Base-by-base conservation (phyloP, 2,888 invertebrate genomes). In the Troides oblongomaculatus region DNA sequence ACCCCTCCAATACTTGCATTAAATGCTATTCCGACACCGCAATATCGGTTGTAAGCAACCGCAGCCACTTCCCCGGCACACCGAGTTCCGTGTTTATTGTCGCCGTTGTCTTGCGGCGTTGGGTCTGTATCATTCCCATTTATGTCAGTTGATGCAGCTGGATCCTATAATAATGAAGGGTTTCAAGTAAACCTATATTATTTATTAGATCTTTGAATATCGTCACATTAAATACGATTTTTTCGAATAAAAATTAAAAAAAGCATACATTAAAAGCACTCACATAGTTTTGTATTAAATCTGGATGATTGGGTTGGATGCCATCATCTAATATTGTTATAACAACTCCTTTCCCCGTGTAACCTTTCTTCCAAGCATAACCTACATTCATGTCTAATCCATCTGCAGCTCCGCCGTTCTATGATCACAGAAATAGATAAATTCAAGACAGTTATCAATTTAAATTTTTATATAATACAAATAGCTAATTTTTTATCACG, bases 51-150 rank as follows among this genome's bases (percentile, higher is more conserved):
- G 90, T 97, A 98, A 65, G 99, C 99, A 72, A 97, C 96, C 74
- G 98, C 99, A 57, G 99, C 98, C 14, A 99, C 99, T 93, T 99
- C 99, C 39, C 99, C 99, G 36, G 99, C 99, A 88, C 99, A 99
- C 77, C 99, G 94, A 73, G 99, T 99, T 62, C 99, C 99, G 87
- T 99, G 99, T 94, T 99, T 99, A 94, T 99, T 99, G 91, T 99
- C 99, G 56, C 98, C 98, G 92, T 99, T 98, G 93, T 99, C 98
- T 88, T 98, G 96, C 21, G 99, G 99, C 94, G 97, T 98, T 58
- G 99, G 99, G 92, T 99, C 99, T 78, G 96, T 96, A 88, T 99
- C 99, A 88, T 98, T 97, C 80, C 97, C 98, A 87, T 99, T 99
- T 87, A 99, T 98, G 90, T 99, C 99, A 64, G 96, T 97, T 80